phyloP scores from a whole-genome alignment of 2,113 vertebrate genomes.

The Hassar affinis region DNA sequence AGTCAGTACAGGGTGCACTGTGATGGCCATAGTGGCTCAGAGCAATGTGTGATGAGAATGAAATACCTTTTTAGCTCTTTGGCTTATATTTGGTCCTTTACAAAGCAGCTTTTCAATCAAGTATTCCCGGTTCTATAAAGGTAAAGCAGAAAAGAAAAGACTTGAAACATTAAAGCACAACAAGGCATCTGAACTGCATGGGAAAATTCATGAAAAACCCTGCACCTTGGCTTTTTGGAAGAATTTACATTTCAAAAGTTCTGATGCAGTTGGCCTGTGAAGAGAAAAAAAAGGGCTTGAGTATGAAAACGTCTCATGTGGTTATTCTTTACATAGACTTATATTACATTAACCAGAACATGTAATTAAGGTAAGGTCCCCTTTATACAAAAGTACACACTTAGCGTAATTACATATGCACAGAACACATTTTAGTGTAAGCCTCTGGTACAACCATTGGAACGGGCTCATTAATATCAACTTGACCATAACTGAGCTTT shows the following conservation, averaged over 20 bases:
- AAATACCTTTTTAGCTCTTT: constrained; percentile 94
- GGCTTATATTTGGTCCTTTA: constrained; percentile 89
- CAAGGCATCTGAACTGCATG: constrained; percentile 16
- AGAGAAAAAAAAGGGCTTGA: constrained; percentile 23
- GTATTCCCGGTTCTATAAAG: constrained; percentile 93
- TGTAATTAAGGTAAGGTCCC: not conserved
- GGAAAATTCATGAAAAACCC: constrained; percentile 1
- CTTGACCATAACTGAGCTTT: constrained; percentile 32
- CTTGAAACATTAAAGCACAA: constrained; percentile 22
- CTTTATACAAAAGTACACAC: constrained; percentile 1
- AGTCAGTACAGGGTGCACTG: constrained; percentile 58
- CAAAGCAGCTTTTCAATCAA: constrained; percentile 93
- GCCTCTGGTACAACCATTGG: not conserved
- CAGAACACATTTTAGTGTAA: constrained; percentile 10
- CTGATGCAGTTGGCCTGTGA: constrained; percentile 74
- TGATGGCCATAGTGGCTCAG: constrained; percentile 24
- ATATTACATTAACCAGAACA: not conserved
- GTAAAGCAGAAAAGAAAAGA: constrained; percentile 52
- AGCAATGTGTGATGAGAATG: constrained; percentile 28
- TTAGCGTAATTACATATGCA: not conserved
- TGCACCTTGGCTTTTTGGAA: constrained; percentile 83
- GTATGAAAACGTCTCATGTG: constrained; percentile 10
- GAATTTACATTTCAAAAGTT: constrained; percentile 82
- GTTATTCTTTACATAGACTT: constrained; percentile 3
- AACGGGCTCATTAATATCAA: constrained; percentile 26